phyloP scores from a whole-genome alignment of 2,113 vertebrate genomes.

The Paralichthys olivaceus region DNA sequence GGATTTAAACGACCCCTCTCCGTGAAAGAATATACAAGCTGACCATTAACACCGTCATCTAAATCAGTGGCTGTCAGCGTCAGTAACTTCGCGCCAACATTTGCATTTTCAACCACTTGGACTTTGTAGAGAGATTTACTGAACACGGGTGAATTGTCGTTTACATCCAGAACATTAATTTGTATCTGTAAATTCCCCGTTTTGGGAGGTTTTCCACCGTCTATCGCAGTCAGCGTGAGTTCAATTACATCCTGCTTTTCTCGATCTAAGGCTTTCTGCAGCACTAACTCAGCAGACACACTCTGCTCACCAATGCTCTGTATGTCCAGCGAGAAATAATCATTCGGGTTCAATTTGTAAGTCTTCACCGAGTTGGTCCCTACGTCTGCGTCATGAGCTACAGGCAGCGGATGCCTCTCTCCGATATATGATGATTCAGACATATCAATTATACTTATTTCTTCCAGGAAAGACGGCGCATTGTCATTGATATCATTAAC shows the following conservation, averaged over 20 bases:
- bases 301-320: slow-evolving; percentile 78
- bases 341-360: slow-evolving; percentile 78
- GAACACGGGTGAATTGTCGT: slow-evolving; percentile 75
- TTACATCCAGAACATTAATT: slow-evolving; percentile 74
- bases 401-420: slow-evolving; percentile 67
- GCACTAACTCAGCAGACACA: slow-evolving; percentile 76
- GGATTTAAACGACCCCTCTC: slow-evolving; percentile 74
- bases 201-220: slow-evolving; percentile 77
- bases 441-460: slow-evolving; percentile 60
- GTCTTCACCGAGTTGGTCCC: slow-evolving; percentile 74
- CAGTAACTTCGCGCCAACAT: slow-evolving; percentile 56
- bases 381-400: slow-evolving; percentile 74
- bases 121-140: slow-evolving; percentile 71
- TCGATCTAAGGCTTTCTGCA: slow-evolving; percentile 77
- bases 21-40: slow-evolving; percentile 70
- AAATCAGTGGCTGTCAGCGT: slow-evolving; percentile 70
- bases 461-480: slow-evolving; percentile 68
- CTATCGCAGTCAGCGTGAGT: slow-evolving; percentile 69
- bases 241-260: slow-evolving; percentile 71
- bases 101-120: slow-evolving; percentile 69
- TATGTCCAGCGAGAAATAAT: slow-evolving; percentile 78
- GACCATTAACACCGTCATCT: slow-evolving; percentile 71
- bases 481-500: slow-evolving; percentile 83
- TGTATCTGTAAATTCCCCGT: slow-evolving; percentile 67
- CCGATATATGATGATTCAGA: slow-evolving; percentile 61